Conservation (phyloP, 2,797 vertebrate species). For the Takifugu ocellatus region DNA sequence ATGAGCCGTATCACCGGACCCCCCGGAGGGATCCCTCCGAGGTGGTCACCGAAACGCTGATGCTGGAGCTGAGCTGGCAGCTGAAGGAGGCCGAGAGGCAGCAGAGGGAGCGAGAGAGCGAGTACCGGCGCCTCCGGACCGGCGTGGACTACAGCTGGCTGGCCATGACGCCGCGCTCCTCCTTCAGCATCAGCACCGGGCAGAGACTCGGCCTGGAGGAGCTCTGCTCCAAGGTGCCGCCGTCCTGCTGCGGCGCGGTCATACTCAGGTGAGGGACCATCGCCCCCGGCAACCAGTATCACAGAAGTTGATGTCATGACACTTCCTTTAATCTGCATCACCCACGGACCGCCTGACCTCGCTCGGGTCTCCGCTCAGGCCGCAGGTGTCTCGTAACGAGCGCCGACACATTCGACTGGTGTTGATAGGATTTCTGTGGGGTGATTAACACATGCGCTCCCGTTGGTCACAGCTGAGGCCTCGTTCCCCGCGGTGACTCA, state of each 20-base stretch:
- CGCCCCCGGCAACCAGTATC: not conserved
- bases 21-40: constrained; percentile 80
- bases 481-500: too few species aligned
- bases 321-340: constrained; percentile 26
- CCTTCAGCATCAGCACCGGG: constrained; percentile 82
- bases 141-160: constrained; percentile 98
- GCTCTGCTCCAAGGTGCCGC: constrained; percentile 87
- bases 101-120: constrained; percentile 82
- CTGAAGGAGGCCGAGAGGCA: constrained; percentile 86
- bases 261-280: constrained; percentile 83
- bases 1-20: constrained; percentile 74
- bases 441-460: constrained; percentile 15
- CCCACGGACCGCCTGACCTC: constrained; percentile 18
- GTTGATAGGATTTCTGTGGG: constrained; percentile 14
- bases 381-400: constrained; percentile 32
- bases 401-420: constrained; percentile 5
- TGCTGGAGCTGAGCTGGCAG: constrained; percentile 95
- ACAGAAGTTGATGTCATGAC: not conserved
- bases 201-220: constrained; percentile 88
- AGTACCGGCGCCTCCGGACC: constrained; percentile 82
- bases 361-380: constrained; percentile 22
- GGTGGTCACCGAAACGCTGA: constrained; percentile 91
- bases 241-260: constrained; percentile 87
- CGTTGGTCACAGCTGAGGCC: too few species aligned
- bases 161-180: constrained; percentile 78